These are phyloP conservation scores for Eolophus roseicapilla DNA, from an alignment of 2,113 vertebrate species.

Conservation along the genomic window DNA sequence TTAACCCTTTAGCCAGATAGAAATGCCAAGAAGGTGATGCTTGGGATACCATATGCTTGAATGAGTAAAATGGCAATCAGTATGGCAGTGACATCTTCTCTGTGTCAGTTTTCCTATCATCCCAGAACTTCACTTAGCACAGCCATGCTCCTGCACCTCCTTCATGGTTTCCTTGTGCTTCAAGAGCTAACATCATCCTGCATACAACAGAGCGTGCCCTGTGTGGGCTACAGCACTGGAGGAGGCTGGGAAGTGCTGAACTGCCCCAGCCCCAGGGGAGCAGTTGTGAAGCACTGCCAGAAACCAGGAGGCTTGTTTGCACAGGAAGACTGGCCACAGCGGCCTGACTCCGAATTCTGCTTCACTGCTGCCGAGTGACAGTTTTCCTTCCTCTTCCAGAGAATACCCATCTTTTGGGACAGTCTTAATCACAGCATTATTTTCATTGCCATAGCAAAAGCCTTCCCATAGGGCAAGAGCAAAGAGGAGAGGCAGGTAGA, in stretches of 20 bases:
- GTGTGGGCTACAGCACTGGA: rapidly evolving
- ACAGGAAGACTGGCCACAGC: background rate
- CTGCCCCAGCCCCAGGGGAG: background rate
- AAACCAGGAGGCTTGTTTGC: background rate
- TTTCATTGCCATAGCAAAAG: background rate
- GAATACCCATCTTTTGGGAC: background rate
- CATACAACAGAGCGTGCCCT: rapidly evolving
- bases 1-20: background rate
- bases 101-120: background rate
- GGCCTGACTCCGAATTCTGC: background rate
- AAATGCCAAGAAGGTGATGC: background rate
- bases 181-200: background rate
- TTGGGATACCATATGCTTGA: background rate
- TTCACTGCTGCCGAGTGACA: background rate
- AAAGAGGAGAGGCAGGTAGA: background rate
- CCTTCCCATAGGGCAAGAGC: background rate
- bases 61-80: background rate
- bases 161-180: background rate
- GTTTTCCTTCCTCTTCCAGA: background rate
- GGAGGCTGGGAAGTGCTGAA: background rate
- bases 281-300: background rate
- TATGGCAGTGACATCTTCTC: background rate
- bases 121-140: background rate
- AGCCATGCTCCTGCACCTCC: background rate
- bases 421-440: background rate